A percentile compares a stretch with the other conserved stretches of the same genome.
phyloP scores from a whole-genome alignment of 1,140 invertebrate species.

The Adoxophyes honmai region DNA sequence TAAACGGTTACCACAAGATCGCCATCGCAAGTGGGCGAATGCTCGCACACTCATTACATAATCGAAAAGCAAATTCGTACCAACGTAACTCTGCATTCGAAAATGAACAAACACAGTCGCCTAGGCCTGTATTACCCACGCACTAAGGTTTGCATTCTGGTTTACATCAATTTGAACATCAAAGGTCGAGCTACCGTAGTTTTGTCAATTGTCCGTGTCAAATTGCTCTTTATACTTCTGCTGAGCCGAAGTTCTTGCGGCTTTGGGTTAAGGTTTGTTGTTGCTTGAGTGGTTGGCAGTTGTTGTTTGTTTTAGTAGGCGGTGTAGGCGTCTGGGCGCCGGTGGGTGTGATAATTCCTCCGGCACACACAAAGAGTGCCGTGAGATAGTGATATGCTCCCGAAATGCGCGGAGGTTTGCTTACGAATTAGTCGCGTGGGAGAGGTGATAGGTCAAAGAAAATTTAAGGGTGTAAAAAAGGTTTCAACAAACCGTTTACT shows the following conservation, averaged over 20 bases:
- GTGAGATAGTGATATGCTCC: constrained; percentile 66
- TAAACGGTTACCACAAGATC: constrained; percentile 2
- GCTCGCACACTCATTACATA: constrained; percentile 29
- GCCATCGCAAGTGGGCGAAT: constrained; percentile 19
- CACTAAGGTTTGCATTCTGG: constrained; percentile 40
- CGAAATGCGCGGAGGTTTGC: constrained; percentile 58
- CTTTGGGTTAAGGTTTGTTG: constrained; percentile 25
- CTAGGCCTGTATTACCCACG: constrained; percentile 26
- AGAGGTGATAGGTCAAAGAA: constrained; percentile 62
- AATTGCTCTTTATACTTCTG: constrained; percentile 27
- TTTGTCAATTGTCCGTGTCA: constrained; percentile 48
- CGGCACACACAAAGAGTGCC: constrained; percentile 60
- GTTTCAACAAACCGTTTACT: no score
- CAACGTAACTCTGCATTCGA: constrained; percentile 9
- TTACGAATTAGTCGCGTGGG: constrained; percentile 64
- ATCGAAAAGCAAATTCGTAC: constrained; percentile 28
- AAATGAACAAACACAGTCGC: constrained; percentile 1
- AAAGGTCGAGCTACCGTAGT: constrained; percentile 42
- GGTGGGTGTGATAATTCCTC: constrained; percentile 68
- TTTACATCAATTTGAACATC: constrained; percentile 52
- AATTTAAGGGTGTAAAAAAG: constrained; percentile 26
- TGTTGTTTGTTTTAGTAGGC: constrained; percentile 37
- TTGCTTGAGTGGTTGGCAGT: constrained; percentile 28
- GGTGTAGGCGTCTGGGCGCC: constrained; percentile 56
- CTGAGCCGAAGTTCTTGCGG: constrained; percentile 30